Conservation (phyloP, 2,888 invertebrate species). For the Aradus depressus region DNA sequence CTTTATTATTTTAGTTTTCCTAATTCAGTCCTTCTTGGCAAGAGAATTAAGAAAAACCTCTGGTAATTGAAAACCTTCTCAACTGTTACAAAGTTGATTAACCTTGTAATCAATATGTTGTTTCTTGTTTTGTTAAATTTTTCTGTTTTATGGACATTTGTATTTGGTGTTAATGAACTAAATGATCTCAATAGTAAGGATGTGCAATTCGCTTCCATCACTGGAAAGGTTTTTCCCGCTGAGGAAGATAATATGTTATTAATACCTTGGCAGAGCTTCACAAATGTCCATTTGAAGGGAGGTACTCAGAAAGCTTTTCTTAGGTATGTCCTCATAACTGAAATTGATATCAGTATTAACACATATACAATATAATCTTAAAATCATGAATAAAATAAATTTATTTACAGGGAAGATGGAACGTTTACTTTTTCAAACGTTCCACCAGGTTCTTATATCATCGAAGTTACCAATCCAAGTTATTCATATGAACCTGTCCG, state of each 20-base stretch:
- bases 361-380: too few species aligned
- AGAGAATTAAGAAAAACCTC: too few species aligned
- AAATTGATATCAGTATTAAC: too few species aligned
- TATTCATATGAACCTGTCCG: constrained; percentile 87
- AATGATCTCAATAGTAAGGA: constrained; percentile 14
- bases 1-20: too few species aligned
- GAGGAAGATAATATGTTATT: constrained; percentile 37
- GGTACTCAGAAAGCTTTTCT: constrained; percentile 81
- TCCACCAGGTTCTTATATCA: constrained; percentile 83
- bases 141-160: not conserved
- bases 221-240: constrained; percentile 62
- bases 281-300: constrained; percentile 72
- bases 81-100: not conserved
- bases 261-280: constrained; percentile 61
- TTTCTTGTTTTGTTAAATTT: not conserved
- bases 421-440: constrained; percentile 78
- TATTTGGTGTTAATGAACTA: not conserved
- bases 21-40: too few species aligned
- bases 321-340: too few species aligned
- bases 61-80: not conserved
- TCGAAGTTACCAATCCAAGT: constrained; percentile 85
- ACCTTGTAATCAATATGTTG: not conserved
- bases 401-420: constrained; percentile 65
- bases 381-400: not conserved
- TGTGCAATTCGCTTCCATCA: constrained; percentile 18